Percentiles rank a stretch among this genome's conserved stretches.
Conservation (phyloP, 2,888 invertebrate genomes). For the Urechis unicinctus region DNA sequence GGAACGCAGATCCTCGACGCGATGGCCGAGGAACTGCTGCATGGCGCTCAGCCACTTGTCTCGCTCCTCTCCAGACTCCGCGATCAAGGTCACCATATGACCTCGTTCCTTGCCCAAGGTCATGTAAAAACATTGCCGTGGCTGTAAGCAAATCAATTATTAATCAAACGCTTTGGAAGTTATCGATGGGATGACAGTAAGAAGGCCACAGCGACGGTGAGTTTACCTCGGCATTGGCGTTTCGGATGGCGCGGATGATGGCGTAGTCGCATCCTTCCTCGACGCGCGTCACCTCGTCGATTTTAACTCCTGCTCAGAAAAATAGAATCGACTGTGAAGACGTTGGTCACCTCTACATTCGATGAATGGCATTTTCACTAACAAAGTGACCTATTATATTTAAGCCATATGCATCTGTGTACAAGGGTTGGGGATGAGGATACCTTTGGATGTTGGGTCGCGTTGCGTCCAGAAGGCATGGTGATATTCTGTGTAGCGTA, state of each 20-base stretch:
- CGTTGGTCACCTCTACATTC: no score
- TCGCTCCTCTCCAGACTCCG: constrained; percentile 3
- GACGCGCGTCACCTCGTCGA: neutral
- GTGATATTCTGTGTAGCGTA: neutral
- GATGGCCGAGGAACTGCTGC: constrained; percentile 5
- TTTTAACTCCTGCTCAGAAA: no score
- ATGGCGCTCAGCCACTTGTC: constrained; percentile 13
- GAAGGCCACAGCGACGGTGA: no score
- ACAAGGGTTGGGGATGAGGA: no score
- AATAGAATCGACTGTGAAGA: no score
- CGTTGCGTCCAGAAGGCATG: neutral
- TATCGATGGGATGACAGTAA: no score
- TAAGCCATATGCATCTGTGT: no score
- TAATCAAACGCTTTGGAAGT: neutral
- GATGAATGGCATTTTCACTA: no score
- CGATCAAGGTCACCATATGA: neutral
- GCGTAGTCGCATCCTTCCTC: neutral
- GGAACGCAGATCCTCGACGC: constrained; percentile 3
- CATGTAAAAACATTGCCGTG: neutral
- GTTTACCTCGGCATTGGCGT: neutral
- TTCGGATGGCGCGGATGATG: neutral
- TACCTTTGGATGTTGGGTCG: no score
- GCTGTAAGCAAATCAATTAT: neutral
- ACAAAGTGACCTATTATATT: no score
- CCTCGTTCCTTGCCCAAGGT: neutral